A percentile compares a stretch with the other conserved stretches of the same genome.
These are phyloP conservation scores for Chelon labrosus DNA, from an alignment of 2,797 vertebrate genomes.

Conservation along the genomic window DNA sequence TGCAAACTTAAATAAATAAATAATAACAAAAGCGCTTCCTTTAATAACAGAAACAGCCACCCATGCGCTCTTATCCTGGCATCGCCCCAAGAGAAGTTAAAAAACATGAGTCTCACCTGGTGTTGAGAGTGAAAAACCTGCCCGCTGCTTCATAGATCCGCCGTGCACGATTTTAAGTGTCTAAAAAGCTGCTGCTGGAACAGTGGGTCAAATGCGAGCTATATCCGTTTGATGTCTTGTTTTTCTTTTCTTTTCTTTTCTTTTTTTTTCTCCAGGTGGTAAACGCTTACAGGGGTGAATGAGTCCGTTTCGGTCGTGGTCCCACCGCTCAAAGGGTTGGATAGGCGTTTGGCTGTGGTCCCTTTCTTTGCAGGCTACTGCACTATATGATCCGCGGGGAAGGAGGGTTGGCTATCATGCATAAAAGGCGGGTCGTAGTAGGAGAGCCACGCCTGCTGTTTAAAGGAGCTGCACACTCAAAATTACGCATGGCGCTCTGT, in stretches of 20 bases:
- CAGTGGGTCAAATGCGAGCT: slow-evolving; percentile 5
- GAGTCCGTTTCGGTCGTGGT: slow-evolving; percentile 39
- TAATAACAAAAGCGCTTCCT: no score
- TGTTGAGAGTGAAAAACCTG: slow-evolving; percentile 41
- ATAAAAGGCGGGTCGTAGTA: slow-evolving; percentile 79
- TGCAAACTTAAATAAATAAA: background rate
- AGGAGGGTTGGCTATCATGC: slow-evolving; percentile 68
- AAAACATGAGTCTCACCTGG: slow-evolving; percentile 58
- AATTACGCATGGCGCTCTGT: slow-evolving; percentile 1
- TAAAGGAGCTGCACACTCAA: slow-evolving; percentile 78
- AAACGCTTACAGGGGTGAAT: slow-evolving; percentile 27
- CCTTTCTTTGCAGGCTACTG: slow-evolving; percentile 75
- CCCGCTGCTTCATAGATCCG: slow-evolving; percentile 73
- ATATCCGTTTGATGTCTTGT: background rate
- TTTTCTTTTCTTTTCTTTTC: background rate
- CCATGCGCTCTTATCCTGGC: no score
- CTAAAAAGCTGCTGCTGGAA: slow-evolving; percentile 13
- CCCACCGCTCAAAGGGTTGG: slow-evolving; percentile 40
- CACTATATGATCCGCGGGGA: slow-evolving; percentile 72
- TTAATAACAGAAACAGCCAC: background rate
- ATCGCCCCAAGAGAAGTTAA: background rate
- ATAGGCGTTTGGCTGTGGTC: slow-evolving; percentile 55
- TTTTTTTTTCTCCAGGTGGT: background rate
- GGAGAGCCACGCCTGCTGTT: slow-evolving; percentile 75
- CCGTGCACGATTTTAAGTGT: slow-evolving; percentile 43